Percentiles rank a stretch among this genome's conserved stretches.
Conservation (phyloP, 2,888 invertebrate species). For the Leucoptera coffeella region DNA sequence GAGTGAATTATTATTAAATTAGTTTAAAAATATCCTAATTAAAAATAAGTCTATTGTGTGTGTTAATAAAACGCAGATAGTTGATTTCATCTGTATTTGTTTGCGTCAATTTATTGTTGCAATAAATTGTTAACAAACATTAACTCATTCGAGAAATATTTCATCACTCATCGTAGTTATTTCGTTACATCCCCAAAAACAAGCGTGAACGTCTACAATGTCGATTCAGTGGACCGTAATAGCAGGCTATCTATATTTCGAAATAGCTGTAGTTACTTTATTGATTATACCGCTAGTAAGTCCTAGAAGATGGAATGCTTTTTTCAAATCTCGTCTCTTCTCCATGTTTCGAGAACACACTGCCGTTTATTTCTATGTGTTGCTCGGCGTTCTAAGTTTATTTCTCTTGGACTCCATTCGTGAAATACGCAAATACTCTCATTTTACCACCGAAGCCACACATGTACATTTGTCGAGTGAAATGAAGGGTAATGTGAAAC, state of each 20-base stretch:
- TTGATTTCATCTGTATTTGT: too few relatives aligned
- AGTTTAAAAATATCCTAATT: too few relatives aligned
- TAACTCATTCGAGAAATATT: too few relatives aligned
- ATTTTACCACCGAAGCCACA: slow-evolving; percentile 21
- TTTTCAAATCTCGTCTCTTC: slow-evolving; percentile 68
- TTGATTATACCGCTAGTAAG: slow-evolving; percentile 66
- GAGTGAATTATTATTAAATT: too few relatives aligned
- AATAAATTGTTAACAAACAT: too few relatives aligned
- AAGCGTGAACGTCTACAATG: too few relatives aligned
- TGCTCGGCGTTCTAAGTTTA: slow-evolving; percentile 52
- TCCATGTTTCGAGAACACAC: slow-evolving; percentile 57
- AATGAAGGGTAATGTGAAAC: slow-evolving; percentile 61
- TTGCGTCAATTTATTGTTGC: too few relatives aligned
- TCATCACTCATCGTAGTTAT: too few relatives aligned
- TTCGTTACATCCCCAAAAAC: too few relatives aligned
- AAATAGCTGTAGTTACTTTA: slow-evolving; percentile 58
- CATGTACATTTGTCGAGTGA: slow-evolving; percentile 52
- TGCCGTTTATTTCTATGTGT: slow-evolving; percentile 60
- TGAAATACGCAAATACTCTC: slow-evolving; percentile 65
- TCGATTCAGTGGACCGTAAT: slow-evolving; percentile 75
- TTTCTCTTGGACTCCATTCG: slow-evolving; percentile 66
- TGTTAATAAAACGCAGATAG: too few relatives aligned
- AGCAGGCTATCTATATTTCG: slow-evolving; percentile 65
- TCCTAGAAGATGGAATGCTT: slow-evolving; percentile 66
- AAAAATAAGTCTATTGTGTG: too few relatives aligned